Percentiles rank a stretch among this genome's conserved stretches.
phyloP scores from a whole-genome alignment of 2,888 invertebrate species.

The Hemistola chrysoprasaria region DNA sequence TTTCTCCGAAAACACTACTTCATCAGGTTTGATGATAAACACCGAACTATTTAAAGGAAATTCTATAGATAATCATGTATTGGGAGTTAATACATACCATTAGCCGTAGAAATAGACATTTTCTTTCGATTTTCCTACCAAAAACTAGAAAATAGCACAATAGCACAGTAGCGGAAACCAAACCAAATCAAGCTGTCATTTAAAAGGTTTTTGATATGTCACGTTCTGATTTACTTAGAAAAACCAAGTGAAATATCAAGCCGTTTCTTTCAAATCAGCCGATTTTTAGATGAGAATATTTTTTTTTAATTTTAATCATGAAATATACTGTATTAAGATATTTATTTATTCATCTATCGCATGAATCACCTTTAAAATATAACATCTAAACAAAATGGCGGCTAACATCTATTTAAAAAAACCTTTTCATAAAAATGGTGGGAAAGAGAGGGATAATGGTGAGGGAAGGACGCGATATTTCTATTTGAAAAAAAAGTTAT shows the following conservation, averaged over 20 bases:
- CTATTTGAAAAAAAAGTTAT: constrained; percentile 46
- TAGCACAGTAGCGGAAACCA: constrained; percentile 82
- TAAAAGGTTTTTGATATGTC: constrained; percentile 65
- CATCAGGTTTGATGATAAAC: constrained; percentile 64
- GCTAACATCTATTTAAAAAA: constrained; percentile 43
- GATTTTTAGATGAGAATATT: neutral
- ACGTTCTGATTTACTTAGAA: constrained; percentile 40
- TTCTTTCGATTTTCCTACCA: constrained; percentile 61
- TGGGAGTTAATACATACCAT: constrained; percentile 61
- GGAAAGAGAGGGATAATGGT: constrained; percentile 62
- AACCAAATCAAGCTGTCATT: constrained; percentile 82
- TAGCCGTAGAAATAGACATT: constrained; percentile 79
- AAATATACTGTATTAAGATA: too few relatives aligned
- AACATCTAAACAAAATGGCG: constrained; percentile 32
- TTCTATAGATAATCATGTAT: constrained; percentile 38
- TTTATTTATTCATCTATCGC: neutral
- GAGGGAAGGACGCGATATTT: constrained; percentile 70
- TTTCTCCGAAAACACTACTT: constrained; percentile 76
- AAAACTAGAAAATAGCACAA: constrained; percentile 80
- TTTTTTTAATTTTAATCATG: too few relatives aligned
- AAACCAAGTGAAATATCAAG: constrained; percentile 2
- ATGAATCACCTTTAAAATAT: constrained; percentile 1
- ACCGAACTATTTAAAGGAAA: constrained; percentile 35
- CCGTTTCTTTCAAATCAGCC: neutral
- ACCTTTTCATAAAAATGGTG: constrained; percentile 62